Evolutionary conservation across 2,797 vertebrate genomes (phyloP), one percentile per base, ranked within the genome.

Genomic region (Rhinophrynus dorsalis): DNA sequence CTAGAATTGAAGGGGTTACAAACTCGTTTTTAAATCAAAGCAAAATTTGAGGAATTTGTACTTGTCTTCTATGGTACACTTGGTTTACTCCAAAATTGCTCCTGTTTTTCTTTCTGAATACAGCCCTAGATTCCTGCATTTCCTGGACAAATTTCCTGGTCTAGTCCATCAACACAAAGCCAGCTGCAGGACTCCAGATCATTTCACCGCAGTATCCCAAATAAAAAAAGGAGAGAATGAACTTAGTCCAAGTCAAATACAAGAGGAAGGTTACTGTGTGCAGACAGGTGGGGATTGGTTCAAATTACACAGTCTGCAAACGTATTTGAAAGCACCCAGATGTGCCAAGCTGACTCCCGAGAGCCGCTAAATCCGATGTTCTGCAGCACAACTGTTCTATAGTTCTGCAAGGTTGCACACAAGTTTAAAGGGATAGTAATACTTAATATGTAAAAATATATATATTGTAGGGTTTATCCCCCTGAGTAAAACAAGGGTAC

Each of bases 211-310:
- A 54, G 42, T 33, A 44, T 47, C 60, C 42, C 52, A 61, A 74
- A 74, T 71, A 50, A 58, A 38, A 47, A 20, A n/a, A n/a, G n/a
- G 40, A 54, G 30, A 54, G 62, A 64, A 58, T 35, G 44, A 20
- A 24, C 47, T 48, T 51, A 51, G 48, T 55, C 54, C 69, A 66
- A 66, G 57, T 20, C 45, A 67, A 58, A 61, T 20, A 54, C 29
- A 20, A 11, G 21, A 67, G 55, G 44, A 60, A 47, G 63, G 63
- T 40, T 67, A 60, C 47, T 66, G 35, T 67, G 56, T 67, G 55
- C 62, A 61, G 70, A 74, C 70, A 74, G 70, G 70, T 74, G 70
- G 24, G 55, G 47, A 35, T 42, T 35, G 64, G 30, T 67, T 67
- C 63, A 61, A 21, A 60, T 74, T 74, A 67, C 70, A 74, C 64